These are phyloP conservation scores for Hetaerina titia DNA, from an alignment of 2,888 invertebrate genomes.

Conservation along the genomic window DNA sequence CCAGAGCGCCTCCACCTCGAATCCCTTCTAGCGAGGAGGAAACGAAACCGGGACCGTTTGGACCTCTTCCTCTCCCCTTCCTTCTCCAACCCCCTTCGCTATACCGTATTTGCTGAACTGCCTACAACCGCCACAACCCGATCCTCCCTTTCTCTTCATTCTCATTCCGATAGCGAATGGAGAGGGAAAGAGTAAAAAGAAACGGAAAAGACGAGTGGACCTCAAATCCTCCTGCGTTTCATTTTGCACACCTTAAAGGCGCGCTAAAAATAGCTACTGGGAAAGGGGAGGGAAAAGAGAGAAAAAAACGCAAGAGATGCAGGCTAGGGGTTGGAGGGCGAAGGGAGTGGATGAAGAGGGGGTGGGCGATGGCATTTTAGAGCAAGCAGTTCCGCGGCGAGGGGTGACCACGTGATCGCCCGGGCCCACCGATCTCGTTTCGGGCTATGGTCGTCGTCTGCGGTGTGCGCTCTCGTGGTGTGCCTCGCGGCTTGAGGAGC, in stretches of 20 bases:
- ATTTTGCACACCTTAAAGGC: background rate
- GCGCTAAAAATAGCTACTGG: constrained; percentile 57
- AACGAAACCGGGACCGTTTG: constrained; percentile 51
- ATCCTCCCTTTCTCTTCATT: background rate
- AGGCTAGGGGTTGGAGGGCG: background rate
- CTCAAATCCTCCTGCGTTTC: constrained; percentile 41
- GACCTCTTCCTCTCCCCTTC: background rate
- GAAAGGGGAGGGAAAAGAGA: background rate
- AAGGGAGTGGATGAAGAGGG: background rate
- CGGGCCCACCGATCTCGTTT: background rate
- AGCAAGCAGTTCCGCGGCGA: background rate
- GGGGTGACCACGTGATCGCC: background rate
- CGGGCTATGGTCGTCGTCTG: background rate
- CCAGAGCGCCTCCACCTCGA: background rate
- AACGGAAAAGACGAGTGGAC: background rate
- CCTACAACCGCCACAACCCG: background rate
- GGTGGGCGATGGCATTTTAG: background rate
- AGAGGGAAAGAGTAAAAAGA: background rate
- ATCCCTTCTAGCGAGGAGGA: background rate
- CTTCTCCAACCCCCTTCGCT: background rate
- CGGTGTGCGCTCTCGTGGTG: background rate
- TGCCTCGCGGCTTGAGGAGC: background rate
- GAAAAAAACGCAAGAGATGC: background rate
- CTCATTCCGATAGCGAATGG: background rate
- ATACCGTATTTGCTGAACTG: constrained; percentile 34